These are phyloP conservation scores for Notoglanidium macrostoma DNA, from an alignment of 2,797 vertebrate species.

Conservation along the genomic window DNA sequence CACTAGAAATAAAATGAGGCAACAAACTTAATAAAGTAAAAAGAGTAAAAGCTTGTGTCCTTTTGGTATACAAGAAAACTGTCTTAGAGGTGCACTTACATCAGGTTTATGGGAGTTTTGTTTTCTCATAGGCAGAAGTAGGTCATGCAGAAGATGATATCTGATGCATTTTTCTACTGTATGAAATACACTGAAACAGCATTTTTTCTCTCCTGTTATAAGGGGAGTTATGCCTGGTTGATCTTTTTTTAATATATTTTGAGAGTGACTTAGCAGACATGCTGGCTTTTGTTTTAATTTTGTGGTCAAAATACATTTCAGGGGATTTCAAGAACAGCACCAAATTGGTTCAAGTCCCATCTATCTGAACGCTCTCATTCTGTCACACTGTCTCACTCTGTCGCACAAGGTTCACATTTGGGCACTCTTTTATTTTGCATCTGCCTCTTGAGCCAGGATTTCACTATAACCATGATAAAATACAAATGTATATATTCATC, in stretches of 20 bases:
- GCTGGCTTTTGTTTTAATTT: neutral
- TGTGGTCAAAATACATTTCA: neutral
- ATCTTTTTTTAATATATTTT: neutral
- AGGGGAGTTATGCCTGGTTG: neutral
- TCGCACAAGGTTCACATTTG: neutral
- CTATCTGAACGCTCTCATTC: neutral
- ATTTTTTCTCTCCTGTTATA: neutral
- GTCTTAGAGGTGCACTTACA: neutral
- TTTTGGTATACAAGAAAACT: neutral
- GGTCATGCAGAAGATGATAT: neutral
- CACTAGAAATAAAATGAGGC: neutral
- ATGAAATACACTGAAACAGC: neutral
- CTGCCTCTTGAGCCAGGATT: neutral
- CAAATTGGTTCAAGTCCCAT: neutral
- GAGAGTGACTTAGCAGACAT: neutral
- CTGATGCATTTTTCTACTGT: neutral
- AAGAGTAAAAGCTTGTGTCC: neutral
- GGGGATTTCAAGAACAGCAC: neutral
- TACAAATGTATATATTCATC: neutral
- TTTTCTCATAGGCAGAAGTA: neutral
- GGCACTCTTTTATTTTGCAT: neutral
- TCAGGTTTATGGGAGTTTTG: neutral
- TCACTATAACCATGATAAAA: neutral
- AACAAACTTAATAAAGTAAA: neutral
- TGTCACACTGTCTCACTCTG: neutral